Evolutionary conservation across 1,140 invertebrate species (phyloP), one percentile per base, ranked within the genome.

Genomic region (Hypsibius dujardini): DNA sequence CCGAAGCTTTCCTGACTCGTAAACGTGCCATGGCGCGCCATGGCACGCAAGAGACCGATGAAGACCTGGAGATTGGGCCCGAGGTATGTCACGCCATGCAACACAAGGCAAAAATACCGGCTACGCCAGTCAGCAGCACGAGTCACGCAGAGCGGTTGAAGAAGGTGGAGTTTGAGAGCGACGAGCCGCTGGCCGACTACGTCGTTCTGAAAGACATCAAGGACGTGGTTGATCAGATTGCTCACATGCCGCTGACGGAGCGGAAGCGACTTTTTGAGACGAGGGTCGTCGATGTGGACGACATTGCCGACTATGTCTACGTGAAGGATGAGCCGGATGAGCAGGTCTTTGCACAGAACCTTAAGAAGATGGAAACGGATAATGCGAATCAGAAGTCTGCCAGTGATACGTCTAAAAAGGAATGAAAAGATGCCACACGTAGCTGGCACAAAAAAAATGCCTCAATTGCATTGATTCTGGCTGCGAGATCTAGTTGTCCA

Each of bases 131-230:
- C 12, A 67, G 7, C 12, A 42, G 62, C 42, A 67, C 42, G 12
- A 42, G 3, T 42, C 3, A 42, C 45, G 3, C 62, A 45, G 62
- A 42, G 12, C 62, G 62, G 42, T 42, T 42, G 12, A 67, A 45
- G 42, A 67, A 67, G 62, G 62, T 67, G 62, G 62, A 67, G 42
- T 67, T 67, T 45, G 62, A 67, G 45, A 67, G 42, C 42, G 62
- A 67, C 12, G 62, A 67, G 42, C 62, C 62, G 3, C 45, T 67
- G 42, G 12, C 62, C 12, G 62, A 67, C 42, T 67, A 67, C 42
- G 42, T 67, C 42, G 62, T 67, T 7, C 12, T 67, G 62, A 67
- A 67, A 42, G 62, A 67, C 62, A 15, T 67, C 62, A 67, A 67
- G 62, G 62, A 67, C 3, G 45, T 67, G 3, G 62, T 67, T 42